Base-by-base conservation (phyloP, 2,888 invertebrate genomes). In the Scaptomyza caliginosa region DNA sequence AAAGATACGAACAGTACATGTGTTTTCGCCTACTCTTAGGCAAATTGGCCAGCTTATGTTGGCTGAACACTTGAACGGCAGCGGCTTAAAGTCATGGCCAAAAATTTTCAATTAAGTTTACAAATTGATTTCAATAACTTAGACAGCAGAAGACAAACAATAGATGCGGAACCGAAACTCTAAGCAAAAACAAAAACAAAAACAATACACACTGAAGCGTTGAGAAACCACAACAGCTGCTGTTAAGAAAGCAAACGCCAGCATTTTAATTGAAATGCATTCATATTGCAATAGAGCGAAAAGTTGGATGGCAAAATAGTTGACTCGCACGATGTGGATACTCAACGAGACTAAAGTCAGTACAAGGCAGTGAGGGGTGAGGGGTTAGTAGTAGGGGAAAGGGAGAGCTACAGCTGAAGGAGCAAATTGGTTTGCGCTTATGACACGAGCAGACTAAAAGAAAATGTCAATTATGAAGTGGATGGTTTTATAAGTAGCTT, bases 371-470 rank as follows among this genome's bases (percentile, higher is more conserved):
- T 1, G 13, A 13, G 28, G 19, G 21, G 3, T 3, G 11, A 4
- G n/a, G 23, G 2, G 30, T n/a, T n/a, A n/a, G n/a, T 0, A 10
- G 38, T 4, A 13, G 17, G 21, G 10, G 4, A 21, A 11, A 8
- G 7, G 8, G 17, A n/a, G 38, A 52, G 42, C 81, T 70, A 63
- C 71, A 81, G 74, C 75, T 77, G 82, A 74, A 69, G 46, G 49
- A 60, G 66, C 74, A 79, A 84, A 84, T 84, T 81, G 79, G 71
- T 84, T 81, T 81, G 63, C 82, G 78, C 85, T 85, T 85, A 78
- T 81, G 82, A 74, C 85, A 68, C 66, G 56, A 81, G 39, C 58
- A 65, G 67, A 60, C 63, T 43, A 40, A 68, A 52, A 38, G 55
- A 50, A 67, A 69, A 66, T 63, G 74, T 74, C 74, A 68, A 68